Base-by-base conservation (phyloP, 2,113 vertebrate species). In the Anseranas semipalmata region DNA sequence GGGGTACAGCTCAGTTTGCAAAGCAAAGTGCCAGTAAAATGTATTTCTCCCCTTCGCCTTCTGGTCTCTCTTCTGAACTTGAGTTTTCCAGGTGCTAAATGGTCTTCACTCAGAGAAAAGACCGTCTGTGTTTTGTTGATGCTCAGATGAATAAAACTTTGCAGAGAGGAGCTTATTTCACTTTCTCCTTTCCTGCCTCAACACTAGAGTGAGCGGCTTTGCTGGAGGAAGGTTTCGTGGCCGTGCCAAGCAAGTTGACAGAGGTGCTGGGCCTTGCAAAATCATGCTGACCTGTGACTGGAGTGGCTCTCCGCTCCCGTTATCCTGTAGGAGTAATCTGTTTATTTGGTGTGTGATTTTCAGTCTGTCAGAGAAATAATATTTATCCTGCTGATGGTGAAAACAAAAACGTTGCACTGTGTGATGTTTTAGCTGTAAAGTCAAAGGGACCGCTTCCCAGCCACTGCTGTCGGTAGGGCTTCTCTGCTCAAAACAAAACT, bases 291-390 rank as follows among this genome's bases (percentile, higher is more conserved):
- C 79, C 75, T 68, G 52, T 78, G 88, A 53, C 77, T 6, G 10
- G 85, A 93, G 59, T 4, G 3, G 58, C 53, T 93, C 55, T 80
- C 52, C 2, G 0, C 35, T 91, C 89, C 53, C 59, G 76, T 95
- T 53, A 65, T 77, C 55, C 75, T 10, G 13, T 41, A n/a, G 62
- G 67, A 62, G 28, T 72, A 59, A 59, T 55, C 73, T 65, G 60
- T 87, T 97, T 87, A 76, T 93, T 97, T 86, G 60, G 25, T 72
- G 60, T 68, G 15, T 35, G n/a, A 87, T 66, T 91, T 91, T 92
- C 77, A 88, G 90, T 20, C 56, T 96, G 73, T 58, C 46, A 37
- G 66, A 63, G 39, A 90, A 89, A 88, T 55, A 21, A 21, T 52
- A 17, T 74, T 93, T 85, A 37, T 92, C 45, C 59, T 55, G 67